A percentile compares a stretch with the other conserved stretches of the same genome.
phyloP scores from a whole-genome alignment of 2,113 vertebrate genomes.

The Tricholaema leucomelas region DNA sequence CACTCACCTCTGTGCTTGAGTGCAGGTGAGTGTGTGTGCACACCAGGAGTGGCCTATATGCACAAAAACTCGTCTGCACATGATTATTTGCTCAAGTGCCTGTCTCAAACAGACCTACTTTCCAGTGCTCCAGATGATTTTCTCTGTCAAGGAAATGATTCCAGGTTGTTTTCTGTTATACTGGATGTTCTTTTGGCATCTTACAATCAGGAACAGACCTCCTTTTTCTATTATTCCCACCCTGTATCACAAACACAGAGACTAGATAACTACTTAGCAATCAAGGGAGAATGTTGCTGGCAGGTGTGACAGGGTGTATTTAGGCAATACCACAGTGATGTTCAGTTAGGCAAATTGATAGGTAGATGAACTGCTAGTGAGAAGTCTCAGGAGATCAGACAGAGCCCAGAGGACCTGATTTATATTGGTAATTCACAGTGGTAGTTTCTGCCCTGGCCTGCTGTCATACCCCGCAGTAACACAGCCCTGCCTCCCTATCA shows the following conservation, averaged over 20 bases:
- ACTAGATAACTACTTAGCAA: not conserved
- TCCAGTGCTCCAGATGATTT: constrained; percentile 48
- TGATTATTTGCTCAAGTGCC: not conserved
- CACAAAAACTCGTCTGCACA: not conserved
- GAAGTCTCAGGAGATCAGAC: not conserved
- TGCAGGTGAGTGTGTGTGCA: not conserved
- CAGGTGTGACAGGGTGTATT: not conserved
- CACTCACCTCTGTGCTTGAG: not conserved
- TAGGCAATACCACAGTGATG: not conserved
- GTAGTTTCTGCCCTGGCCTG: not conserved
- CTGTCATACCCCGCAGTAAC: not conserved
- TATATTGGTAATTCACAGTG: not conserved
- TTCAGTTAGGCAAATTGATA: not conserved
- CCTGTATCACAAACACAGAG: not conserved
- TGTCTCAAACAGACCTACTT: constrained; percentile 38
- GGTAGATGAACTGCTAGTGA: not conserved
- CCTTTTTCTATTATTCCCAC: not conserved
- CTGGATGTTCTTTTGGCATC: not conserved
- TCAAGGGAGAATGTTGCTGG: not conserved
- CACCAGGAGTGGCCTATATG: not conserved
- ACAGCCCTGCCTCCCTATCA: not conserved
- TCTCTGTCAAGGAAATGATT: constrained; percentile 53
- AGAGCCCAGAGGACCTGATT: not conserved
- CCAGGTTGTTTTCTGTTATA: not conserved
- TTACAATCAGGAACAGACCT: not conserved